Evolutionary conservation across 1,140 invertebrate genomes (phyloP).

Genomic region (fruit fly (Drosophila melanogaster)): Release_6_plus_ISO1_MT NT_033777.3:26978501-26979000

Average conservation of each 20-base stretch:
- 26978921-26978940: background rate
- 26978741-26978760: slow-evolving; percentile 37
- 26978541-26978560: slow-evolving; percentile 67
- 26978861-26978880: slow-evolving; percentile 71
- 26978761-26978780: slow-evolving; percentile 46
- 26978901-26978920: background rate
- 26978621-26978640: slow-evolving; percentile 19
- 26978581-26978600: background rate
- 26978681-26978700: slow-evolving; percentile 78
- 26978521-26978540: slow-evolving; percentile 35
- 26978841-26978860: slow-evolving; percentile 57
- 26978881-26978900: background rate
- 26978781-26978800: slow-evolving; percentile 52
- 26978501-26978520: slow-evolving; percentile 43
- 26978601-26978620: background rate
- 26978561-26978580: slow-evolving; percentile 60
- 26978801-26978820: slow-evolving; percentile 65
- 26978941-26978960: background rate
- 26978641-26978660: slow-evolving; percentile 18
- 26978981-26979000: too few relatives aligned
- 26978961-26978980: too few relatives aligned
- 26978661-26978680: slow-evolving; percentile 78
- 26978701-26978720: slow-evolving; percentile 77
- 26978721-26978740: slow-evolving; percentile 30
- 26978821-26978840: slow-evolving; percentile 73